Percentiles rank a stretch among this genome's conserved stretches.
phyloP scores from a whole-genome alignment of 30 jellyfish, hydroid and myxozoan genomes.

The Hydra vulgaris region DNA sequence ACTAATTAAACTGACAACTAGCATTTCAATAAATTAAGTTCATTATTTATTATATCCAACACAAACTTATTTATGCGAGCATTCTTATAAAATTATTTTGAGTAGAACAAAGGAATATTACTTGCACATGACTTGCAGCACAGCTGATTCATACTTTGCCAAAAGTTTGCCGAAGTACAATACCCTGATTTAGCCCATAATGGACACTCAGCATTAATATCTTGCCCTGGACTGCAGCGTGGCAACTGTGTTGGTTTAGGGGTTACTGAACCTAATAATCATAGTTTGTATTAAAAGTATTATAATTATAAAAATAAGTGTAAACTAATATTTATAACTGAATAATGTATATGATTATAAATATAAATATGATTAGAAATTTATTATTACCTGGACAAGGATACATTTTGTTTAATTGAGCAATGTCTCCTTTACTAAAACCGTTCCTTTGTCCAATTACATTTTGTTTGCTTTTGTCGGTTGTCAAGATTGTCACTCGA shows the following conservation, averaged over 20 bases:
- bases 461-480: constrained; percentile 41
- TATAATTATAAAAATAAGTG: not conserved
- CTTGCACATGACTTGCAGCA: not conserved
- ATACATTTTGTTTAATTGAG: constrained; percentile 50
- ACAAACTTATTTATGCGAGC: no score
- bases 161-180: not conserved
- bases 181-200: not conserved
- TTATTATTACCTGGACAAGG: constrained; percentile 28
- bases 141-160: not conserved
- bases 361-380: not conserved
- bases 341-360: not conserved
- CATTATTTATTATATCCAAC: no score
- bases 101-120: no score
- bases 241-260: not conserved
- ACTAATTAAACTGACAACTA: not conserved
- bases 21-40: no score
- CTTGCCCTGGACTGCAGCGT: not conserved
- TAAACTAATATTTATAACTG: not conserved
- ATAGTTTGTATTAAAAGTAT: not conserved
- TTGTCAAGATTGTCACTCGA: constrained; percentile 43
- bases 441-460: constrained; percentile 56
- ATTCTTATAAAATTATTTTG: no score
- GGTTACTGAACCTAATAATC: not conserved
- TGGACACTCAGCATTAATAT: not conserved
- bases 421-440: constrained; percentile 42